Conservation (phyloP, 2,888 invertebrate genomes). For the Listrodromus nycthemerus region DNA sequence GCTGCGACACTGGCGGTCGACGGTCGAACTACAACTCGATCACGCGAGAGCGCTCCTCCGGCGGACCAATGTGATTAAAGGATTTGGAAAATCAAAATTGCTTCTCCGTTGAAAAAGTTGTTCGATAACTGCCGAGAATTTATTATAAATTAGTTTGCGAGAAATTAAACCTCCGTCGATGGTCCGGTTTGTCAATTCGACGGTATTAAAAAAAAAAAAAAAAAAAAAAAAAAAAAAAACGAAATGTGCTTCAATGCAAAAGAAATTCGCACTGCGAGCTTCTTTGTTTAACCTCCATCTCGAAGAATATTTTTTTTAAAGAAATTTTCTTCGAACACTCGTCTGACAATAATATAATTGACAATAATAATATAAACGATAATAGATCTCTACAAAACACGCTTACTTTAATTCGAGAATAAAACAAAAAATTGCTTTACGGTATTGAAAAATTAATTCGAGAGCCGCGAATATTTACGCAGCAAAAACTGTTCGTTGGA, state of each 20-base stretch:
- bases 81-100: background rate
- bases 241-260: background rate
- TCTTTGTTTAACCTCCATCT: no score
- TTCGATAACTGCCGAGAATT: background rate
- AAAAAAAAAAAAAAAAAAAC: background rate
- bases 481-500: background rate
- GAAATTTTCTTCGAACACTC: no score
- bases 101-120: background rate
- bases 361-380: no score
- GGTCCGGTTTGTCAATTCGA: no score
- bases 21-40: background rate
- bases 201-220: no score
- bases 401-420: background rate
- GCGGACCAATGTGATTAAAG: no score
- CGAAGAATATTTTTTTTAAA: no score
- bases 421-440: background rate
- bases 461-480: background rate
- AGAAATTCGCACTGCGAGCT: background rate
- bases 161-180: background rate
- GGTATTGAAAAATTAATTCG: background rate
- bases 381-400: background rate
- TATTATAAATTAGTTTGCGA: background rate
- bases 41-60: background rate
- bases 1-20: background rate
- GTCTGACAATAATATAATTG: no score